These are phyloP conservation scores for Phlogophora meticulosa DNA, from an alignment of 2,888 invertebrate species.

Conservation along the genomic window DNA sequence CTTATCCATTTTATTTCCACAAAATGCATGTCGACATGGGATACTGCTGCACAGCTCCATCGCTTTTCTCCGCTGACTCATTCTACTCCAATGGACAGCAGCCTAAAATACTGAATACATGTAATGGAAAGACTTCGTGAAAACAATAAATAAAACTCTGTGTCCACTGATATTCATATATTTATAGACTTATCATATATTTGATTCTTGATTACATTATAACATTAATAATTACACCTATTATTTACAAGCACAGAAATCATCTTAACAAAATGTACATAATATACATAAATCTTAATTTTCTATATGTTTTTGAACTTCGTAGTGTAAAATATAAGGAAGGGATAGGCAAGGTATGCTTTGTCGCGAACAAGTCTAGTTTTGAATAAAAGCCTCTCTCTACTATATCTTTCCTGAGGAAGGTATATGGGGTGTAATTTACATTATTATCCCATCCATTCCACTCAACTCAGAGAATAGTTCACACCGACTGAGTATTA, in stretches of 20 bases:
- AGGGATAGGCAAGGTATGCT: not conserved
- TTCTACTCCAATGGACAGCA: too few species aligned
- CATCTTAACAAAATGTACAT: conserved; percentile 47
- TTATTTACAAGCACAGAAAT: conserved; percentile 59
- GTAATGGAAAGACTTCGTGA: not conserved
- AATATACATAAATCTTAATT: conserved; percentile 33
- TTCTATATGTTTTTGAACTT: conserved; percentile 33
- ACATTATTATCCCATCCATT: too few species aligned
- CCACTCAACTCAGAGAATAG: too few species aligned
- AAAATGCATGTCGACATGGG: too few species aligned
- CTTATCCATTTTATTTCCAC: too few species aligned
- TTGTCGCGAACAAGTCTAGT: not conserved
- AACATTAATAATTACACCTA: conserved; percentile 32
- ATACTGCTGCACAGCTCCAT: too few species aligned
- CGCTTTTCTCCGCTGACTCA: too few species aligned
- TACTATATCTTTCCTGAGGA: not conserved
- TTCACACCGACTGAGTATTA: not conserved
- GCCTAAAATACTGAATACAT: too few species aligned
- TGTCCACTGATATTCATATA: conserved; percentile 55
- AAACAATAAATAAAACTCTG: conserved; percentile 9
- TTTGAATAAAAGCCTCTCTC: not conserved
- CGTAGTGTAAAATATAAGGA: not conserved
- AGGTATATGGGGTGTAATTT: too few species aligned
- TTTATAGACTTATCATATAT: conserved; percentile 35
- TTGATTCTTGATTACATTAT: conserved; percentile 34